Evolutionary conservation across 1,140 invertebrate species (phyloP), one percentile per base, ranked within the genome.

Genomic region (Monomorium pharaonis): DNA sequence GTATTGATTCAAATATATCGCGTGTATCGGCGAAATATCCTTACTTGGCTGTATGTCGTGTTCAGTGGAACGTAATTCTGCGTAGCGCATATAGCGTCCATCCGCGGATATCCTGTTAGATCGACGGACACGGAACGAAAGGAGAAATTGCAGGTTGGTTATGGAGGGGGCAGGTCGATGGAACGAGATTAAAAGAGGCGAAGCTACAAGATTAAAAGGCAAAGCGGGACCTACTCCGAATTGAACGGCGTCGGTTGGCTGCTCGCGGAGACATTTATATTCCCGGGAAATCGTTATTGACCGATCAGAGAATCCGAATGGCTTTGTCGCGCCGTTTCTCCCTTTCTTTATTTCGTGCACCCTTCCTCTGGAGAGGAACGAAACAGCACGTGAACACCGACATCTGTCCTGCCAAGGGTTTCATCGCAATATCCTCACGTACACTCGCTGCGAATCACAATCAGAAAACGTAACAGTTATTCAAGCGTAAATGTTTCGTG

Each of bases 201-300:
- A 92, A 88, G 87, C 89, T 92, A 90, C 85, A 91, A 92, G 91
- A 92, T 92, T 92, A 92, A 92, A 92, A 92, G 91, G 91, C 91
- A 92, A 90, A 88, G 89, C 84, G 86, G 76, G 85, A 87, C 86
- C 78, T 74, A 74, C 75, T 70, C 62, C 60, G 83, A 90, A 89
- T 88, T 72, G 87, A 90, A 85, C 85, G 51, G 21, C 56, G 51
- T 62, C 60, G 72, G 76, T 74, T 65, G 81, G 70, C 30, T 84
- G 84, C 67, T 83, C 84, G 77, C 89, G 74, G 86, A 90, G 89
- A 90, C 90, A 92, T 92, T 92, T 92, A 91, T 92, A 92, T 92
- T 91, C 91, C 84, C 30, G 56, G 86, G 51, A 77, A 91, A 91
- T 91, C 88, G 89, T 92, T 92, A 91, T 92, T 90, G 88, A 85